Percentiles rank a stretch among this genome's conserved stretches.
Evolutionary conservation across 2,888 invertebrate species (phyloP).

Genomic region (Nemurella pictetii): DNA sequence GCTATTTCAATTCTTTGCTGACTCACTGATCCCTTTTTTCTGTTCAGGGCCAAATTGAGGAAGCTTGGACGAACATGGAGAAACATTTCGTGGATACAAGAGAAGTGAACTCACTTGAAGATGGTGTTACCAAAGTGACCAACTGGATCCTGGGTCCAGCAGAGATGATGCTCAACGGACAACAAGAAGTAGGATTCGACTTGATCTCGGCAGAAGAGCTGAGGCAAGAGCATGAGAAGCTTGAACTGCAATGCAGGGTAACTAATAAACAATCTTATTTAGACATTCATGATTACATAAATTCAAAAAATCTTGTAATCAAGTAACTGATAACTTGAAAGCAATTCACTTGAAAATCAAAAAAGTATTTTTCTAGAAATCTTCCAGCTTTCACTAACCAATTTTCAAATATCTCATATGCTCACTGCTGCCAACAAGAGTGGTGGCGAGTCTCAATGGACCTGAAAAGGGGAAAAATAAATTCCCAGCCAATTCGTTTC

Average conservation of each 20-base stretch:
- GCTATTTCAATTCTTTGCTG: neutral
- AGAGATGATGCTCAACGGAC: slow-evolving; percentile 70
- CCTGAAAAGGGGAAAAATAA: too few relatives aligned
- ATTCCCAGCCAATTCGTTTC: too few relatives aligned
- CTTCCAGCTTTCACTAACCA: too few relatives aligned
- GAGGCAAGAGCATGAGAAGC: slow-evolving; percentile 70
- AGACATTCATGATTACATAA: neutral
- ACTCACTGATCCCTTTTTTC: neutral
- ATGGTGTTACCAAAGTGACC: slow-evolving; percentile 69
- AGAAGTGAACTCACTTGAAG: slow-evolving; percentile 55
- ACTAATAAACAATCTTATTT: slow-evolving; percentile 44
- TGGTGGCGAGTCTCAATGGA: too few relatives aligned
- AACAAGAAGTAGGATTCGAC: slow-evolving; percentile 73
- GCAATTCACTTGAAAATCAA: too few relatives aligned
- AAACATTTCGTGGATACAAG: slow-evolving; percentile 62
- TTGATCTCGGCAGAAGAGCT: slow-evolving; percentile 72
- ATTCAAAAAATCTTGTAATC: too few relatives aligned
- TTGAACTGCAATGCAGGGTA: slow-evolving; percentile 75
- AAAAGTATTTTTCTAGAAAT: too few relatives aligned
- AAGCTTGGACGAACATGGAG: slow-evolving; percentile 63
- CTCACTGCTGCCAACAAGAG: too few relatives aligned
- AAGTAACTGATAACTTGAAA: too few relatives aligned
- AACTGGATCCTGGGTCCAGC: slow-evolving; percentile 79
- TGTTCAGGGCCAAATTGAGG: slow-evolving; percentile 59
- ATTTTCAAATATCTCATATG: too few relatives aligned